phyloP scores from a whole-genome alignment of 2,797 vertebrate genomes.

The Enteromius fasciolatus region DNA sequence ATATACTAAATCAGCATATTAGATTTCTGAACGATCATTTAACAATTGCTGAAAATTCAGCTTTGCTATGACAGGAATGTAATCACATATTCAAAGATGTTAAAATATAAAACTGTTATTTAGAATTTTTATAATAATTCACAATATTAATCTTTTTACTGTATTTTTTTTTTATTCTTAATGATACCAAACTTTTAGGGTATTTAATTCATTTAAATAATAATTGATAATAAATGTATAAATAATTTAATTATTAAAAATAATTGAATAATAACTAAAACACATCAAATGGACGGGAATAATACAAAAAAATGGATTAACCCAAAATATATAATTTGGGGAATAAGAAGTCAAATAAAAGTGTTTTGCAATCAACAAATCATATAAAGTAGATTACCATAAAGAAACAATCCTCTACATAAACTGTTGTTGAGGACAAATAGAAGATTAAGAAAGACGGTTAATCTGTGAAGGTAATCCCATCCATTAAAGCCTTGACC shows the following conservation, averaged over 20 bases:
- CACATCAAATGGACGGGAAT: not conserved
- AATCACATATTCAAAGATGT: not conserved
- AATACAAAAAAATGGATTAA: not conserved
- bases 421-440: constrained; percentile 5
- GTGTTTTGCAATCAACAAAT: not conserved
- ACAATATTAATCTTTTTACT: not conserved
- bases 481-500: constrained; percentile 10
- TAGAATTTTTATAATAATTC: not conserved
- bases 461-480: constrained; percentile 43
- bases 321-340: not conserved
- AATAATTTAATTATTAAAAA: not conserved
- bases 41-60: not conserved
- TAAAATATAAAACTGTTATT: not conserved
- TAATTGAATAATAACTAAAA: not conserved
- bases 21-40: not conserved
- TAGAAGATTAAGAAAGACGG: constrained; percentile 7
- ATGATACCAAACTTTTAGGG: not conserved
- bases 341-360: not conserved
- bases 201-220: not conserved
- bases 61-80: not conserved
- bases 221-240: no score
- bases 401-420: not conserved
- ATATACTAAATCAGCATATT: not conserved
- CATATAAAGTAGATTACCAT: not conserved
- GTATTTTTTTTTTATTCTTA: not conserved